Base-by-base conservation (phyloP, 1,140 invertebrate species). In the Gonioctena quinquepunctata region DNA sequence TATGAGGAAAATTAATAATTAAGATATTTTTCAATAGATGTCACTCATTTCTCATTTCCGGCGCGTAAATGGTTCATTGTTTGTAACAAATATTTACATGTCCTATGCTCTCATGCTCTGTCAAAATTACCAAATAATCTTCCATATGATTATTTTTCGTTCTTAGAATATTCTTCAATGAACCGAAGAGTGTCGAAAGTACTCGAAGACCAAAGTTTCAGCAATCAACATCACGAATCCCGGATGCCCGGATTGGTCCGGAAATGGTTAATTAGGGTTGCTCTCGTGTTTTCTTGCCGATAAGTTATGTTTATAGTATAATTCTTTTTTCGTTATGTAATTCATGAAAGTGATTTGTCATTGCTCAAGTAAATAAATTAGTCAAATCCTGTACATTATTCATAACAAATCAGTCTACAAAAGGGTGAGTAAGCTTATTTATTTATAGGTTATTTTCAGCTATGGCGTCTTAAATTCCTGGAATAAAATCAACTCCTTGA, bases 251-350 rank as follows among this genome's bases (percentile, higher is more conserved):
- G 77, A 80, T 79, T 79, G 73, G 73, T 77, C 76, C 79, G 79
- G 79, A 80, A 80, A 78, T 80, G 76, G 70, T 73, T 77, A 78
- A 80, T 80, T 80, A 80, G 77, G 75, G 76, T 74, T 76, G 75
- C 66, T 73, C 67, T 76, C 61, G 66, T 66, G 69, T 65, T 69
- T 68, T 76, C 26, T 23, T 68, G 13, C 2, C 54, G 65, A 56
- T 64, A 54, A 64, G 59, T 73, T 72, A 73, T 69, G 72, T 76
- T 77, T 70, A 70, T n/a, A n/a, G n/a, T n/a, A n/a, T 62, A 66
- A 59, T 69, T 73, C 28, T 68, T 54, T 64, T 19, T 74, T 72
- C 70, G 72, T 79, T 77, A 77, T 77, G 75, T 78, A 76, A 74
- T 26, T 63, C 28, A 21, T 57, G 6, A 42, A 18, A 25, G 50